Conservation (phyloP, 2,113 vertebrate genomes). For the Chloroceryle aenea region DNA sequence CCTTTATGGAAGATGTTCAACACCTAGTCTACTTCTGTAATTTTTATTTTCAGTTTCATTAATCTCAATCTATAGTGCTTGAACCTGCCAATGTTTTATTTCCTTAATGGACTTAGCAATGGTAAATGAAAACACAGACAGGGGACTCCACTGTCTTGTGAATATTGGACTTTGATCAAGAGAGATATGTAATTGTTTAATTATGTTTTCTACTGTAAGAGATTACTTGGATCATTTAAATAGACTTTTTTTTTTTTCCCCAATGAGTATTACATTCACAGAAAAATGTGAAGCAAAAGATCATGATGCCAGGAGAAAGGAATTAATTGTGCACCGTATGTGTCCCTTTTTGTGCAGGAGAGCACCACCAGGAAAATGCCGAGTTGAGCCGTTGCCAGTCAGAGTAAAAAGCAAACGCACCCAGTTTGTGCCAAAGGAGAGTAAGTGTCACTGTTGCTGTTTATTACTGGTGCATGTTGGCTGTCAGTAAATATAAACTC, state of each 20-base stretch:
- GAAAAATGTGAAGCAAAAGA: not conserved
- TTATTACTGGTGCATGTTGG: not conserved
- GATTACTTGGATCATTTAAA: not conserved
- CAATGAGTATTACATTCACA: not conserved
- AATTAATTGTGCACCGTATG: not conserved
- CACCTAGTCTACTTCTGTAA: not conserved
- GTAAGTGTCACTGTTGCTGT: slow-evolving; percentile 77
- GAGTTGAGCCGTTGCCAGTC: slow-evolving; percentile 82
- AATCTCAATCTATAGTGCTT: not conserved
- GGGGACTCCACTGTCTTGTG: not conserved
- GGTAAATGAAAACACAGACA: not conserved
- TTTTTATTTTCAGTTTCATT: slow-evolving; percentile 7
- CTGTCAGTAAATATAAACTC: not conserved
- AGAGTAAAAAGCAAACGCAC: slow-evolving; percentile 83
- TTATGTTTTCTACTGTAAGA: not conserved
- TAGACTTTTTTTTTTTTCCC: not conserved
- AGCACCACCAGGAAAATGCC: slow-evolving; percentile 89
- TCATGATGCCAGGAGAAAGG: not conserved
- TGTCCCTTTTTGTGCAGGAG: slow-evolving; percentile 79
- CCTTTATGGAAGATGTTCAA: not conserved
- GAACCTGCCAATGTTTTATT: not conserved
- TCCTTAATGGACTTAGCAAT: not conserved
- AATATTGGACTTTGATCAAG: slow-evolving; percentile 5
- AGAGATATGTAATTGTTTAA: not conserved
- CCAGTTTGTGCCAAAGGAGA: slow-evolving; percentile 87